phyloP scores from a whole-genome alignment of 1,140 invertebrate genomes.

The Hypothenemus hampei region DNA sequence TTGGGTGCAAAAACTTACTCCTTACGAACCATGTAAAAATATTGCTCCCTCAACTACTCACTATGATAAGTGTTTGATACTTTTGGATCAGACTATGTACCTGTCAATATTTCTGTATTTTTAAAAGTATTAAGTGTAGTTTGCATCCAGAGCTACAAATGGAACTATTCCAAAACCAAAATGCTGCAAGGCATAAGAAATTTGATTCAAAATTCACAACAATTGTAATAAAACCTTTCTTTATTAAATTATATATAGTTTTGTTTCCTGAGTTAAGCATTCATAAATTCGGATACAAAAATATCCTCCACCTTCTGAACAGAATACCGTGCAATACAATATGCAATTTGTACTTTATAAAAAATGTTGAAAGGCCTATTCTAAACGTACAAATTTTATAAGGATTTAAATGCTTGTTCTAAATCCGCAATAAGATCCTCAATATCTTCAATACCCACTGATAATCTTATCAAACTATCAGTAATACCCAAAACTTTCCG shows the following conservation, averaged over 20 bases:
- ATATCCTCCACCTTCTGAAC: background rate
- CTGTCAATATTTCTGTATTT: too few relatives aligned
- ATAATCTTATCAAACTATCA: slow-evolving; percentile 83
- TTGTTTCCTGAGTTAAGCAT: background rate
- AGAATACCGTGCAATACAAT: too few relatives aligned
- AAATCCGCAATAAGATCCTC: slow-evolving; percentile 85
- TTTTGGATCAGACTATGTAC: too few relatives aligned
- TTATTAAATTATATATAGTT: background rate
- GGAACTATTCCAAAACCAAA: slow-evolving; percentile 34
- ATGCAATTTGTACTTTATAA: too few relatives aligned
- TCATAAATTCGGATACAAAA: background rate
- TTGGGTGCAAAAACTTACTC: slow-evolving; percentile 43
- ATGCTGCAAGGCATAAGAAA: slow-evolving; percentile 40
- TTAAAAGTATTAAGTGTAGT: too few relatives aligned
- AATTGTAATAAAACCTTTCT: background rate
- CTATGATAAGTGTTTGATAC: slow-evolving; percentile 64
- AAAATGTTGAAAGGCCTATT: too few relatives aligned
- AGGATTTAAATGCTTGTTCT: slow-evolving; percentile 63
- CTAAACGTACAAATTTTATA: slow-evolving; percentile 3
- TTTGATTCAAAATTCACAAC: slow-evolving; percentile 40
- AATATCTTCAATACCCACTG: slow-evolving; percentile 85
- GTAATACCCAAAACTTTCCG: slow-evolving; percentile 74
- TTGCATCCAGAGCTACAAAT: slow-evolving; percentile 40
- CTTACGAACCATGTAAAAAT: slow-evolving; percentile 55
- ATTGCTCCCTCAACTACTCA: slow-evolving; percentile 56